A percentile compares a stretch with the other conserved stretches of the same genome.
phyloP scores from a whole-genome alignment of 2,888 invertebrate species.

The Tachina grossa region DNA sequence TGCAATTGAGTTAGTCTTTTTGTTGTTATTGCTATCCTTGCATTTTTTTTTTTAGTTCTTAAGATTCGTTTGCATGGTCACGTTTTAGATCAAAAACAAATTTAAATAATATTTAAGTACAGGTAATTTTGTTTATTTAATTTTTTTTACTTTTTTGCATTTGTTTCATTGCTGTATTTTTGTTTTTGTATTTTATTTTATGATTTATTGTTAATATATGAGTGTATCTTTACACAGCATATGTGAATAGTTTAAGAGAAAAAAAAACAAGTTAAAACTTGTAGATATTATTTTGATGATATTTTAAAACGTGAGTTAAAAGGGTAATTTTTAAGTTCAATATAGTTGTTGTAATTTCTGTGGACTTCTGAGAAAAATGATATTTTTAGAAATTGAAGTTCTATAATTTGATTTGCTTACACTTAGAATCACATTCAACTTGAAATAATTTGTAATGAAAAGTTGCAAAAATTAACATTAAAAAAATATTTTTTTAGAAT shows the following conservation, averaged over 20 bases:
- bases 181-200: slow-evolving; percentile 38
- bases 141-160: slow-evolving; percentile 12
- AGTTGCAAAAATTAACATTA: not conserved
- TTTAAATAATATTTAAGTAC: slow-evolving; percentile 69
- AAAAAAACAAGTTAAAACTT: slow-evolving; percentile 19
- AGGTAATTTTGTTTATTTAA: slow-evolving; percentile 65
- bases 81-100: slow-evolving; percentile 72
- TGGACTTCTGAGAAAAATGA: slow-evolving; percentile 41
- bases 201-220: slow-evolving; percentile 68
- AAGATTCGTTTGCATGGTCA: slow-evolving; percentile 69
- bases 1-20: slow-evolving; percentile 51
- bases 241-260: slow-evolving; percentile 50
- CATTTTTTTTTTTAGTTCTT: slow-evolving; percentile 30
- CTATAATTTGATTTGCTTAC: not conserved
- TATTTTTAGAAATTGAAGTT: not conserved
- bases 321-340: slow-evolving; percentile 67
- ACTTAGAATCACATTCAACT: not conserved
- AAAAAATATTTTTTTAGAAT: not conserved
- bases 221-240: slow-evolving; percentile 45
- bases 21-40: slow-evolving; percentile 9
- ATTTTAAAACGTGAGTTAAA: slow-evolving; percentile 68
- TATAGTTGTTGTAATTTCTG: slow-evolving; percentile 35
- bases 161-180: not conserved
- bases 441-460: not conserved
- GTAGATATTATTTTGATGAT: slow-evolving; percentile 58